These are phyloP conservation scores for Cyphomyrus plagiostoma DNA, from an alignment of 2,113 vertebrate genomes.

Conservation along the genomic window DNA sequence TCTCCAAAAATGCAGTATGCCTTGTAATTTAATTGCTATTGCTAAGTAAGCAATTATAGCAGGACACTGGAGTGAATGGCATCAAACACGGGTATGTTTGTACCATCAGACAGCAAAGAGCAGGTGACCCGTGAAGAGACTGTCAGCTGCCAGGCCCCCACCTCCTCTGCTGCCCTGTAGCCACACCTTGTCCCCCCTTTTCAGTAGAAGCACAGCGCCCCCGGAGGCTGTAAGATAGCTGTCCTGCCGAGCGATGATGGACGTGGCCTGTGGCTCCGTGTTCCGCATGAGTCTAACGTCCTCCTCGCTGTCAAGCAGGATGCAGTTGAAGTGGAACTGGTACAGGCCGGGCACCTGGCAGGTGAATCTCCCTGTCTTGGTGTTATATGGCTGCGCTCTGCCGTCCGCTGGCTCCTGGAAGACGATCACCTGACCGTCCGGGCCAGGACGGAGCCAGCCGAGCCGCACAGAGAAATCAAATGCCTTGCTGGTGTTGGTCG, in stretches of 20 bases:
- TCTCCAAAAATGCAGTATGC: not conserved
- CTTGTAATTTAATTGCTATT: not conserved
- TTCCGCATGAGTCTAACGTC: conserved; percentile 39
- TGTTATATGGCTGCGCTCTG: conserved; percentile 38
- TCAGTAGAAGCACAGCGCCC: conserved; percentile 28
- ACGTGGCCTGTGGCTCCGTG: conserved; percentile 27
- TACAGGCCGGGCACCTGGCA: conserved; percentile 45
- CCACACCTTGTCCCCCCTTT: conserved; percentile 36
- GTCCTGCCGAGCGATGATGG: conserved; percentile 33
- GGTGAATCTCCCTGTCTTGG: conserved; percentile 38
- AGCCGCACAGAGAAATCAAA: conserved; percentile 44
- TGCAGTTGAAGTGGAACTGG: conserved; percentile 45
- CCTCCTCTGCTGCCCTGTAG: not conserved
- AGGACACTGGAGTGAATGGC: not conserved
- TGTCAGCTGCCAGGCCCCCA: conserved; percentile 37
- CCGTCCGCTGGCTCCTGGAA: conserved; percentile 46
- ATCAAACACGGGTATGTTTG: not conserved
- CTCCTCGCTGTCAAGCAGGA: not conserved
- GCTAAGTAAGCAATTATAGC: not conserved
- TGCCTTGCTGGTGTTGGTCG: not conserved
- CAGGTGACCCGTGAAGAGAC: conserved; percentile 45
- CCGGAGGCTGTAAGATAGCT: conserved; percentile 38
- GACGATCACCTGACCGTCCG: not conserved
- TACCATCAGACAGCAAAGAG: conserved; percentile 32
- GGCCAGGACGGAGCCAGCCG: conserved; percentile 24